A percentile compares a stretch with the other conserved stretches of the same genome.
These are phyloP conservation scores for Sebastes cheni DNA, from an alignment of 2,797 vertebrate genomes.

Conservation along the genomic window DNA sequence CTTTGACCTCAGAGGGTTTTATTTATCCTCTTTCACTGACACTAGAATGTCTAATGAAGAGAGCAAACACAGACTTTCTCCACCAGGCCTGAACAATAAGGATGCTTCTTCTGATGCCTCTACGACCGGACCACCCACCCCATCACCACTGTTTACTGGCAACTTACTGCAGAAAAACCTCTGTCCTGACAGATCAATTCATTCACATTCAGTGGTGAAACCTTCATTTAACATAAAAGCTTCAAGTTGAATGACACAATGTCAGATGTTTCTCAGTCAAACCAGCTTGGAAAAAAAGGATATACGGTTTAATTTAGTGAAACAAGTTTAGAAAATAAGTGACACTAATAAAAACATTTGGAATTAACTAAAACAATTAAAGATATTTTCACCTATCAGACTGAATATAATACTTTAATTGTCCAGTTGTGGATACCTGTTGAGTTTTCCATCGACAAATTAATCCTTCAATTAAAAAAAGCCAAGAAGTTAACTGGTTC, in stretches of 20 bases:
- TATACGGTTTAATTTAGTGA: not conserved
- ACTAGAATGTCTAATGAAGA: constrained; percentile 83
- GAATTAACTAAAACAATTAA: not conserved
- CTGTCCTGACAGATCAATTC: not conserved
- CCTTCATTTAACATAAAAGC: not conserved
- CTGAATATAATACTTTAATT: not conserved
- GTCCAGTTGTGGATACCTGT: not conserved
- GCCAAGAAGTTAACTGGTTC: too few species aligned
- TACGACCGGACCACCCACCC: constrained; percentile 69
- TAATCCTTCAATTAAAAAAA: not conserved
- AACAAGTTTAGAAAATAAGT: not conserved
- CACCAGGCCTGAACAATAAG: constrained; percentile 60
- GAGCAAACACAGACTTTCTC: constrained; percentile 83
- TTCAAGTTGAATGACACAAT: not conserved
- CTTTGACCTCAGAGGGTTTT: constrained; percentile 73
- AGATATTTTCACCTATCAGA: not conserved
- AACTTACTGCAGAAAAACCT: constrained; percentile 15
- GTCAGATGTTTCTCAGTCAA: not conserved
- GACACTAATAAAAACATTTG: not conserved
- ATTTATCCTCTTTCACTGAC: constrained; percentile 75
- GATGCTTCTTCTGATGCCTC: constrained; percentile 35
- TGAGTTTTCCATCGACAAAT: not conserved
- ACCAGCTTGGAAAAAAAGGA: not conserved
- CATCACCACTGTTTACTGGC: constrained; percentile 62
- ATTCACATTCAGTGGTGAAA: constrained; percentile 10